Evolutionary conservation across 2,888 invertebrate genomes (phyloP).

Genomic region (Agrochola circellaris): DNA sequence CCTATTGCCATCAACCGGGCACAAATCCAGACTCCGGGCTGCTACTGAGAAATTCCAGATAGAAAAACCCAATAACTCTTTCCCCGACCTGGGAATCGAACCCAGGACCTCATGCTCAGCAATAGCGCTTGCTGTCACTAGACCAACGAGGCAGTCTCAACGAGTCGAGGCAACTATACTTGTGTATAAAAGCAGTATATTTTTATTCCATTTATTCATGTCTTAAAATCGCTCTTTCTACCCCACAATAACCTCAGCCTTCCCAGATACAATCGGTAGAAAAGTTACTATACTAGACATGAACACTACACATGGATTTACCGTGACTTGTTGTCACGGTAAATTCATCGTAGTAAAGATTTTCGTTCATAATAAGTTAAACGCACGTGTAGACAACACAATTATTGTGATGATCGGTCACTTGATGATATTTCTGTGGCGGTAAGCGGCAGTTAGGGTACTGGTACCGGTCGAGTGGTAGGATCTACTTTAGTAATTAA

Average conservation of each 20-base stretch:
- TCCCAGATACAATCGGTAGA: neutral
- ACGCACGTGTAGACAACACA: conserved; percentile 39
- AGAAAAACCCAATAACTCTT: too few species aligned
- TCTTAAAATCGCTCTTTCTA: conserved; percentile 13
- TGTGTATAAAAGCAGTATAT: too few species aligned
- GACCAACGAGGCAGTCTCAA: too few species aligned
- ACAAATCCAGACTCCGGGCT: too few species aligned
- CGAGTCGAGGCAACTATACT: too few species aligned
- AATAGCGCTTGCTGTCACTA: too few species aligned
- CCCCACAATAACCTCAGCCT: neutral
- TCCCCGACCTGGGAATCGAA: too few species aligned
- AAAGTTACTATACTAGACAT: conserved; percentile 2
- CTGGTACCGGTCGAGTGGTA: neutral
- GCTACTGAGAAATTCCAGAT: too few species aligned
- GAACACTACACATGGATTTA: neutral
- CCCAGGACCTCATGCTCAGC: too few species aligned
- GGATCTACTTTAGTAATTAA: neutral
- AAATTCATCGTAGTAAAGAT: conserved; percentile 25
- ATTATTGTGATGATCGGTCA: conserved; percentile 29
- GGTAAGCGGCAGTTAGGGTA: neutral
- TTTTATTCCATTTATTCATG: neutral
- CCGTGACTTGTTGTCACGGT: neutral
- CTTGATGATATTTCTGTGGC: conserved; percentile 16
- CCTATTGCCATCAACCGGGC: too few species aligned
- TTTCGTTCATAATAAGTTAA: conserved; percentile 29